Base-by-base conservation (phyloP, 2,113 vertebrate genomes). In the Hemicordylus capensis region DNA sequence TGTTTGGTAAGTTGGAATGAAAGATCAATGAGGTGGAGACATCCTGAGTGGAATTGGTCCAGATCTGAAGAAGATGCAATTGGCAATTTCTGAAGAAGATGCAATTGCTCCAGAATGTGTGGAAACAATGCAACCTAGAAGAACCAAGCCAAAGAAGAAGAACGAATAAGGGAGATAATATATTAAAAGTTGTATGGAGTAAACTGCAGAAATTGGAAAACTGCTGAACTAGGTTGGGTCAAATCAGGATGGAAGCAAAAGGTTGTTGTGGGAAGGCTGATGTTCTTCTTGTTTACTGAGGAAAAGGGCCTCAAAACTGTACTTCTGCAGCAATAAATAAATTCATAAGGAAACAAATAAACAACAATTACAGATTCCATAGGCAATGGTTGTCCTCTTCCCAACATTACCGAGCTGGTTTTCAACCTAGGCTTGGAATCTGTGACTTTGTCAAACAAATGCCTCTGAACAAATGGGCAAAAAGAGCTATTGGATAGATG, bases 21-120 rank as follows among this genome's bases (percentile, higher is more conserved):
- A 73, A 59, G 54, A 19, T 82, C 80, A 73, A 46, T 82, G 69
- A 73, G 28, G 54, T 73, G 24, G 54, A 73, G 80, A 82, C 73
- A 31, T 58, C 39, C 19, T 58, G 51, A 72, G 42, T 72, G 6
- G 44, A n/a, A 80, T n/a, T 48, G n/a, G 31, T 51, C 78, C 61
- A 73, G 69, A 46, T 56, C 56, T 61, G 31, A 73, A 59, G 69
- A 82, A 73, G 39, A 11, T 61, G 51, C 39, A 59, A 19, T 72
- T 72, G 37, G n/a, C n/a, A n/a, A n/a, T n/a, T n/a, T n/a, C n/a
- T n/a, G n/a, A n/a, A n/a, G n/a, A n/a, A n/a, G 37, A 11, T 61
- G 51, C 39, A 59, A 19, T 72, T 72, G 37, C 28, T 72, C 39
- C 66, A 59, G 42, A 59, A 78, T 59, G 37, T 82, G 51, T 42